A percentile compares a stretch with the other conserved stretches of the same genome.
Evolutionary conservation across 1,140 invertebrate genomes (phyloP).

Genomic region (Sycophaga agraensis): DNA sequence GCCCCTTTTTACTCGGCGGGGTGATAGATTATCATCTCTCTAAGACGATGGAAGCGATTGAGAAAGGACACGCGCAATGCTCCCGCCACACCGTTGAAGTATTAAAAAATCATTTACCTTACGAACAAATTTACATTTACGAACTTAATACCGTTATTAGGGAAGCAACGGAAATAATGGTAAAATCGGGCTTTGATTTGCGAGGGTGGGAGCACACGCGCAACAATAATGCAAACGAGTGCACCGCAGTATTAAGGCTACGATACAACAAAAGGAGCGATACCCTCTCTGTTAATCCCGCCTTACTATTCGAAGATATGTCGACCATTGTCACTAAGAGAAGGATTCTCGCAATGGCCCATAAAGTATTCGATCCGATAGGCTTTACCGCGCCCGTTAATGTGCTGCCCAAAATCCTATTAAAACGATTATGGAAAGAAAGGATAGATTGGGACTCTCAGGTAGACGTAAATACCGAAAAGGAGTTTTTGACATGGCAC

Average conservation of each 20-base stretch:
- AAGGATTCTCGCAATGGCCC: constrained; percentile 32
- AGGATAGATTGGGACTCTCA: constrained; percentile 36
- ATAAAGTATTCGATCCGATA: constrained; percentile 44
- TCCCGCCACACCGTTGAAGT: neutral
- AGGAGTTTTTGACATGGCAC: neutral
- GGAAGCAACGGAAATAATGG: constrained; percentile 19
- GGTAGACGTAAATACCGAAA: neutral
- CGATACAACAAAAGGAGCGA: constrained; percentile 25
- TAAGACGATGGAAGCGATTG: constrained; percentile 24
- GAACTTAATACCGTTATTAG: constrained; percentile 1
- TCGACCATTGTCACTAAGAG: constrained; percentile 28
- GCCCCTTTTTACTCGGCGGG: constrained; percentile 35
- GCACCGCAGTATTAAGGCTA: constrained; percentile 18
- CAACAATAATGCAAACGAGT: constrained; percentile 8
- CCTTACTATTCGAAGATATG: constrained; percentile 14
- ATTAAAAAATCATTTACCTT: neutral
- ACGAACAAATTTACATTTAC: neutral
- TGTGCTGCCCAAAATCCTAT: constrained; percentile 35
- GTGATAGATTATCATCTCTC: constrained; percentile 21
- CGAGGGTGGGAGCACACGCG: constrained; percentile 29
- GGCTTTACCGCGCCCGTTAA: constrained; percentile 41
- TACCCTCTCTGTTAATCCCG: constrained; percentile 21
- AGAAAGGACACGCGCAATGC: neutral
- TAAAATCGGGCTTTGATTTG: constrained; percentile 25
- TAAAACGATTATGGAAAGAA: constrained; percentile 36